Conservation (phyloP, 2,797 vertebrate genomes). For the Falco naumanni region DNA sequence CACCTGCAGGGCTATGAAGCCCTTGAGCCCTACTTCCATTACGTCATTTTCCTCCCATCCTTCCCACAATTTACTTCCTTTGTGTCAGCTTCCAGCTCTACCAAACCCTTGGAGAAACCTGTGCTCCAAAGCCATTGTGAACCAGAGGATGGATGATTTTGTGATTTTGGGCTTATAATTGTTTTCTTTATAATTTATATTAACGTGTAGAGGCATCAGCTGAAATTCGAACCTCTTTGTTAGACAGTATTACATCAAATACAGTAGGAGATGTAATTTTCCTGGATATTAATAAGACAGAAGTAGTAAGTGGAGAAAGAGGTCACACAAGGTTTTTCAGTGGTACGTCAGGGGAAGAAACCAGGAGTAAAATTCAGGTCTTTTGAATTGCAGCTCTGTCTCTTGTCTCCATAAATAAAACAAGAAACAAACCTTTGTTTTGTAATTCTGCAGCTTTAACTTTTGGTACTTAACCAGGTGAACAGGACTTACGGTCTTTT, state of each 20-base stretch:
- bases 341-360: background rate
- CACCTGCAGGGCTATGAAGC: background rate
- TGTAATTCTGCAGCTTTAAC: background rate
- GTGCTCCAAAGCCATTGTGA: background rate
- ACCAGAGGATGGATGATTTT: background rate
- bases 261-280: background rate
- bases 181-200: background rate
- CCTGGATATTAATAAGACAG: background rate
- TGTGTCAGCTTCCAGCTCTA: background rate
- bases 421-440: background rate
- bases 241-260: background rate
- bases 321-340: background rate
- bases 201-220: background rate
- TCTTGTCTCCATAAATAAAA: background rate
- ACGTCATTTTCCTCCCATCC: background rate
- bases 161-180: background rate
- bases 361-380: background rate
- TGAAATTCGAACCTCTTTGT: background rate
- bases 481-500: background rate
- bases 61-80: background rate
- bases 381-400: background rate
- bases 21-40: background rate
- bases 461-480: background rate
- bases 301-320: background rate
- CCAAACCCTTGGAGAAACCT: background rate